Conservation (phyloP, 2,797 vertebrate genomes). For the Esox lucius region DNA sequence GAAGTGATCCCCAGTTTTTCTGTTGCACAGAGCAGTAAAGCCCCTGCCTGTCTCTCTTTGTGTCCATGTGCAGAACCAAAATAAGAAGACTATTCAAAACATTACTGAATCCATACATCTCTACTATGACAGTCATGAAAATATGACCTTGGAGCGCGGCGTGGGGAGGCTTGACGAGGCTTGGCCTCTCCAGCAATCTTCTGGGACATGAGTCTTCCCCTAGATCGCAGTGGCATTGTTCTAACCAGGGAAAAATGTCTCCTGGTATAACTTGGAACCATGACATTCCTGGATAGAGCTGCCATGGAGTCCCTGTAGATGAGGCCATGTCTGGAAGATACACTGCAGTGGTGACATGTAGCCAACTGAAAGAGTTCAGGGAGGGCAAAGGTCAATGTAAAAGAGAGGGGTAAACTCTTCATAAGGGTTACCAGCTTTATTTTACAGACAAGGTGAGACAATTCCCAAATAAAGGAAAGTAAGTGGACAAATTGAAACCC, state of each 20-base stretch:
- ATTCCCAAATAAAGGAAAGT: background rate
- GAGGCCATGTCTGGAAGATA: conserved; percentile 35
- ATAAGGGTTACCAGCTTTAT: background rate
- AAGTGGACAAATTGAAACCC: background rate
- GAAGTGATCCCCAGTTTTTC: no score
- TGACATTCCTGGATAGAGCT: conserved; percentile 46
- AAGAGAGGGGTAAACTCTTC: background rate
- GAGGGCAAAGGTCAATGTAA: background rate
- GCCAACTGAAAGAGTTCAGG: conserved; percentile 38
- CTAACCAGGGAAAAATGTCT: background rate
- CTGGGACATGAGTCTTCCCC: background rate
- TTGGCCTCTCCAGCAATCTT: background rate
- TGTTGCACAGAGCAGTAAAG: no score
- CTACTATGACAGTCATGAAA: background rate
- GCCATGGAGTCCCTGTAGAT: conserved; percentile 55
- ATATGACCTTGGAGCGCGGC: conserved; percentile 23
- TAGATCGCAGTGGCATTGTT: background rate
- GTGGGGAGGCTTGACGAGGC: conserved; percentile 18
- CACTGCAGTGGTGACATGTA: conserved; percentile 48
- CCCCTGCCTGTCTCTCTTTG: no score
- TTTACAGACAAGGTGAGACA: background rate
- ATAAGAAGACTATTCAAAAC: background rate
- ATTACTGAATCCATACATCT: background rate
- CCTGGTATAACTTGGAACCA: conserved; percentile 8
- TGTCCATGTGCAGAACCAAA: no score